Evolutionary conservation across 2,113 vertebrate genomes (phyloP).

Genomic region (Lycocorax pyrrhopterus): DNA sequence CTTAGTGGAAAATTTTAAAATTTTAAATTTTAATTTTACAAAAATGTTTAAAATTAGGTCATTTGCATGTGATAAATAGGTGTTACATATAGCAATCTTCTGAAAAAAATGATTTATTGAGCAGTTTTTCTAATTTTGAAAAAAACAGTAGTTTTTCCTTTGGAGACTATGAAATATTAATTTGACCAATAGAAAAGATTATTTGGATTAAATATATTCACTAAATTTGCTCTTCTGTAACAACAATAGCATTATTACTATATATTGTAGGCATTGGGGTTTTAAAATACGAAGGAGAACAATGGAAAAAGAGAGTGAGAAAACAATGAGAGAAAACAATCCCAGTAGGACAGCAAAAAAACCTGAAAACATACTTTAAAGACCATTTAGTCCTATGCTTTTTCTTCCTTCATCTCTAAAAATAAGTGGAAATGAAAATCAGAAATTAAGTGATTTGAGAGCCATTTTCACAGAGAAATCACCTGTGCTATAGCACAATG

Average conservation of each 20-base stretch:
- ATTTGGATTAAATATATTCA: background rate
- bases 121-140: background rate
- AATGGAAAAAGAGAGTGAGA: background rate
- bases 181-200: background rate
- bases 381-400: background rate
- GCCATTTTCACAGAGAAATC: background rate
- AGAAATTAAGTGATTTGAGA: background rate
- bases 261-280: background rate
- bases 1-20: background rate
- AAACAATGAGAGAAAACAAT: background rate
- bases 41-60: background rate
- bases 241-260: background rate
- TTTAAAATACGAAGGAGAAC: background rate
- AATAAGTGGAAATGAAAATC: background rate
- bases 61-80: background rate
- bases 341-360: background rate
- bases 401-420: background rate
- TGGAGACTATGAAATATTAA: background rate
- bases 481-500: background rate
- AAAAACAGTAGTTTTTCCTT: background rate
- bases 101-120: background rate
- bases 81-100: background rate
- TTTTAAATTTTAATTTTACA: background rate
- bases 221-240: background rate
- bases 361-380: background rate